Evolutionary conservation across 2,888 invertebrate species (phyloP).

Genomic region (Rhamphomyia laevipes): DNA sequence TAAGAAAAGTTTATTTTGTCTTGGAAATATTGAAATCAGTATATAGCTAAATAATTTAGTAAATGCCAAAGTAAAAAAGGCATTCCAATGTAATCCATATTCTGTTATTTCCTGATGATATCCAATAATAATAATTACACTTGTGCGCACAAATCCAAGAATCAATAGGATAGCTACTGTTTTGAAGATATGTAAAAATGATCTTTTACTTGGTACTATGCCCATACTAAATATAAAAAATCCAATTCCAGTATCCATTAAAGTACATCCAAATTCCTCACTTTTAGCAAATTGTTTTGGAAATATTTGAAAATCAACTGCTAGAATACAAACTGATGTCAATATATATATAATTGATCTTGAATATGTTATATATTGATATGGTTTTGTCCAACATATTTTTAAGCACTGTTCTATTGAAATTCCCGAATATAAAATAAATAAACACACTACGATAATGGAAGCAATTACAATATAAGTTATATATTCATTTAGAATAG

Average conservation of each 20-base stretch:
- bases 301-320: slow-evolving; percentile 80
- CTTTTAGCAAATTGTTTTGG: slow-evolving; percentile 79
- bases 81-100: slow-evolving; percentile 95
- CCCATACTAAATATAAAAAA: slow-evolving; percentile 67
- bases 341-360: slow-evolving; percentile 57
- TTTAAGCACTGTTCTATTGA: too few relatives aligned
- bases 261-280: slow-evolving; percentile 63
- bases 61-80: slow-evolving; percentile 79
- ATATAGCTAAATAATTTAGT: slow-evolving; percentile 59
- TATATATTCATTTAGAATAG: background rate
- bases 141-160: slow-evolving; percentile 48
- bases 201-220: slow-evolving; percentile 24
- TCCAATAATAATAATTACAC: slow-evolving; percentile 47
- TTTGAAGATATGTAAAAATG: background rate
- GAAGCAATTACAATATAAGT: background rate
- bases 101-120: slow-evolving; percentile 80
- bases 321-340: slow-evolving; percentile 70
- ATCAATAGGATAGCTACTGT: slow-evolving; percentile 35
- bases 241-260: slow-evolving; percentile 92
- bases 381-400: too few relatives aligned
- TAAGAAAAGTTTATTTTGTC: slow-evolving; percentile 14
- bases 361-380: slow-evolving; percentile 44
- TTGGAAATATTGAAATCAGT: background rate
- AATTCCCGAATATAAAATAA: background rate
- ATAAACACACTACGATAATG: background rate